Base-by-base conservation (phyloP, 2,888 invertebrate genomes). In the Blastobasis adustella region DNA sequence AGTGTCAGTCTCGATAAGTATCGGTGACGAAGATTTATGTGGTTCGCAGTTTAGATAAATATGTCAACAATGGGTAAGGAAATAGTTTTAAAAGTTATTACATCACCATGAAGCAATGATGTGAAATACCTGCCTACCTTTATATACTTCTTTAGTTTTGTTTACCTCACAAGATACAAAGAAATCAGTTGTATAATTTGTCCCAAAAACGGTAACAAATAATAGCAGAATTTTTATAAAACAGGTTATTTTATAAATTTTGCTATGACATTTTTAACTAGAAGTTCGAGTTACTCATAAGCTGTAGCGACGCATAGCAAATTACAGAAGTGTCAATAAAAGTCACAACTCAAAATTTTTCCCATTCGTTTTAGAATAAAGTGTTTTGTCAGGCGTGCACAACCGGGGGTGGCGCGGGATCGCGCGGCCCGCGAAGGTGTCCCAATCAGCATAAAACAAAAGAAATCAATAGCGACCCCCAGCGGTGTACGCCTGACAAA, bases 391-490 rank as follows among this genome's bases (percentile, higher is more conserved):
- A 82, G 73, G 80, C 82, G 79, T 79, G 66, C 70, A 67, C 61
- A 69, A 56, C 61, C 62, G 61, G 73, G 73, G 79, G 79, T 73
- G 42, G 49, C 40, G 38, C 8, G 43, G 46, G 71, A 76, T 64
- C 65, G 65, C 76, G 73, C 73, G 75, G 71, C 74, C 73, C 73
- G 75, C 76, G 73, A 84, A 88, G 88, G 88, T 88, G 88, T 87
- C 88, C 85, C 88, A 88, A 88, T 88, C 88, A 88, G 87, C 88
- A 88, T 88, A 88, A 88, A 88, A 88, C 88, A 88, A 88, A 87
- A 87, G 88, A 87, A 88, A 88, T 88, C 88, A 88, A 88, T 88
- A 86, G 80, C 71, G 67, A 76, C 82, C 82, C 76, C 69, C 59
- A 69, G 74, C 67, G 67, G 66, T 66, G 66, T 70, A 75, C 71